These are phyloP conservation scores for Brachyptera risi DNA, from an alignment of 2,888 invertebrate species.

Conservation along the genomic window DNA sequence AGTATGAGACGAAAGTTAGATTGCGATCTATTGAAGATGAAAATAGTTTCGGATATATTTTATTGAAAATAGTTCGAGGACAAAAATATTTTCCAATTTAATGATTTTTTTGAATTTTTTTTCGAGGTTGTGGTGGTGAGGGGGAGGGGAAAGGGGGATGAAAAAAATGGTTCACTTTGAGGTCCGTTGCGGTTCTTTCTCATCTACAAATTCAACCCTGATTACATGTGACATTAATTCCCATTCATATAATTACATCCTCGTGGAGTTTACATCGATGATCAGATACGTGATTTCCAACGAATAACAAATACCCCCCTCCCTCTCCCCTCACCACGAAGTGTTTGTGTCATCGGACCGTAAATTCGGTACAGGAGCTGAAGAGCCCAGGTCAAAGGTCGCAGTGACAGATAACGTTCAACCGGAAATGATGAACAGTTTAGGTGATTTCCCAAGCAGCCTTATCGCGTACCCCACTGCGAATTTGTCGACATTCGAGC, in stretches of 20 bases:
- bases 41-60: no score
- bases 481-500: constrained; percentile 5
- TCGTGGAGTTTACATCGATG: background rate
- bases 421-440: constrained; percentile 4
- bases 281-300: background rate
- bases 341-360: constrained; percentile 4
- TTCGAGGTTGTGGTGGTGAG: no score
- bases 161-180: no score
- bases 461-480: background rate
- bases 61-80: no score
- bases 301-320: background rate
- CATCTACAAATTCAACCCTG: no score
- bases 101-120: no score
- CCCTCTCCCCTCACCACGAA: background rate
- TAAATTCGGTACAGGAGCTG: constrained; percentile 8
- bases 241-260: background rate
- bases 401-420: constrained; percentile 19
- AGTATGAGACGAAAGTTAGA: no score
- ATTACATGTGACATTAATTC: constrained; percentile 1
- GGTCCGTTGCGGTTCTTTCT: no score
- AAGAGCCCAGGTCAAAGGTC: constrained; percentile 13
- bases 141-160: no score
- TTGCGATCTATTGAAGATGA: no score
- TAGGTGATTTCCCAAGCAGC: background rate
- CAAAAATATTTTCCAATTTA: no score